Conservation (phyloP, 2,113 vertebrate species). For the Lampris incognitus region DNA sequence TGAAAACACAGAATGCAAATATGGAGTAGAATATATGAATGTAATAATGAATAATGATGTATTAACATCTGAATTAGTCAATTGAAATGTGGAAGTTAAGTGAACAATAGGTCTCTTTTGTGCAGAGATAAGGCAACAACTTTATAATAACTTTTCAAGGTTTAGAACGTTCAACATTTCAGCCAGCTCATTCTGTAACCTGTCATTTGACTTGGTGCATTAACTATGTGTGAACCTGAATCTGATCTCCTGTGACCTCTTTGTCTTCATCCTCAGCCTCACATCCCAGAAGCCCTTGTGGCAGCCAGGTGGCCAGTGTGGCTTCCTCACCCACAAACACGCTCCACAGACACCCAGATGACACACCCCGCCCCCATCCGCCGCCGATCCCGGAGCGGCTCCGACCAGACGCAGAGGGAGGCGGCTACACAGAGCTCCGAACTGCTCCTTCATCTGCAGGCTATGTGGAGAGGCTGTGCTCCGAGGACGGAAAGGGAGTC, state of each 20-base stretch:
- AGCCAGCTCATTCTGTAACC: too few relatives aligned
- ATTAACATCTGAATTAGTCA: too few relatives aligned
- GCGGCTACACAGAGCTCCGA: conserved; percentile 87
- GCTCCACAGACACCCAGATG: conserved; percentile 56
- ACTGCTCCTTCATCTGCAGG: conserved; percentile 62
- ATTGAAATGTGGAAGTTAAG: too few relatives aligned
- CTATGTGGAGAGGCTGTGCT: conserved; percentile 84
- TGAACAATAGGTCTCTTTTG: too few relatives aligned
- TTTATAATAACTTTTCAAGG: too few relatives aligned
- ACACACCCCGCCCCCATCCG: conserved; percentile 42
- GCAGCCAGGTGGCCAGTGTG: conserved; percentile 59
- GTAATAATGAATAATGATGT: too few relatives aligned
- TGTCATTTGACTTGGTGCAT: too few relatives aligned
- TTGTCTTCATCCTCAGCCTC: conserved; percentile 75
- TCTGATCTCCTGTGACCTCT: neutral
- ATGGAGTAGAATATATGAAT: too few relatives aligned
- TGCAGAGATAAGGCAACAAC: too few relatives aligned
- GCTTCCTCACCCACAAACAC: conserved; percentile 73
- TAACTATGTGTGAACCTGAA: too few relatives aligned
- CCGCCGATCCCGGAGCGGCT: conserved; percentile 69
- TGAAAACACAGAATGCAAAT: too few relatives aligned
- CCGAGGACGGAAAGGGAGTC: conserved; percentile 53
- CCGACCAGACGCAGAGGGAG: conserved; percentile 47
- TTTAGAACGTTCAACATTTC: too few relatives aligned
- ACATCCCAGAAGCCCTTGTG: conserved; percentile 74